Base-by-base conservation (phyloP, 1,140 invertebrate species). In the Drosophila setifemur region DNA sequence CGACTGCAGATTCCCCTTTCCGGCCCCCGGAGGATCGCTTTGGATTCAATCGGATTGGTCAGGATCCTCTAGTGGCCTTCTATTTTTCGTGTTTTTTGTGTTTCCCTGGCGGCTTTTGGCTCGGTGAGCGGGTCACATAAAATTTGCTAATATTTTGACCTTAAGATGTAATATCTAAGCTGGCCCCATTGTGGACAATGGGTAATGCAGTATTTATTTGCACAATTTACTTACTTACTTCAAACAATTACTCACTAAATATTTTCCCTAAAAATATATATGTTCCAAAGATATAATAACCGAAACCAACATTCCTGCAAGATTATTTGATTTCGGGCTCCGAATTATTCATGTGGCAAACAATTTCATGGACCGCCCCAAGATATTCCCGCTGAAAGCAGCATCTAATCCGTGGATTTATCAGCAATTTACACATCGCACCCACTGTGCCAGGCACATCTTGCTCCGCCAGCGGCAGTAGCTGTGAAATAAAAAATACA, bases 141-240 rank as follows among this genome's bases (percentile, higher is more conserved):
- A 85, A 85, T 85, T 85, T 85, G 74, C 79, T 86, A 85, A 86
- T 85, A 79, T 75, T 85, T 86, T 86, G 79, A 85, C 79, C 79
- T 45, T 19, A 60, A 68, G 81, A 72, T 75, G 53, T 58, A 75
- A 74, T 83, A 73, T 73, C 48, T 58, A 6, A n/a, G 45, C 45
- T 52, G 76, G 44, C 42, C 58, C 25, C 76, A 60, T 25, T 75
- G 64, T 48, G 23, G 28, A 85, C 78, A 60, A 37, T 83, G 79
- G 81, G 25, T 2, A 21, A 6, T 12, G 14, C 3, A 61, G 28
- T n/a, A n/a, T n/a, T n/a, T n/a, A n/a, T n/a, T n/a, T n/a, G n/a
- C n/a, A n/a, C n/a, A n/a, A n/a, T n/a, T n/a, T n/a, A n/a, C n/a
- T n/a, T n/a, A n/a, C n/a, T n/a, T 11, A 39, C 1, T 26, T n/a